Base-by-base conservation (phyloP, 2,113 vertebrate species). In the Equus przewalskii region DNA sequence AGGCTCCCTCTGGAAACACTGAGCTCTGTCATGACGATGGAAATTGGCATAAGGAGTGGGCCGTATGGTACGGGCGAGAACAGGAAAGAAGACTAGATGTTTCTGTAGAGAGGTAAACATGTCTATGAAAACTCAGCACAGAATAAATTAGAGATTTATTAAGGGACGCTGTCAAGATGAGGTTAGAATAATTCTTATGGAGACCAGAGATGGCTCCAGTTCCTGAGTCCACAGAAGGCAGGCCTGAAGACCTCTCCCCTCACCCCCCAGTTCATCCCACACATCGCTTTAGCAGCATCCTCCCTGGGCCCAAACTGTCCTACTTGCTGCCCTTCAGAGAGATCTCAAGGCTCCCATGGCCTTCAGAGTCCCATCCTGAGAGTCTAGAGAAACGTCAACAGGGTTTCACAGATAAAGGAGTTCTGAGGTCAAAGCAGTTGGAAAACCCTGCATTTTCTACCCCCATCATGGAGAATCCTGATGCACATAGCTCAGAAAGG, bases 71-170 rank as follows among this genome's bases (percentile, higher is more conserved):
- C 97, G 83, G 95, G 60, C 97, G 97, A 98, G 41, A 92, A 69
- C n/a, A 92, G 67, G 88, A 97, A 98, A 96, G 96, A 98, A 87
- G 95, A 95, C 46, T 92, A 97, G 94, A 97, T 95, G 94, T 97
- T 97, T 98, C 87, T 96, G 88, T 97, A 96, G 6, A 96, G 88
- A 98, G 98, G 98, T 97, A 98, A 98, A 98, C 98, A 97, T 87
- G 93, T 91, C 94, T 83, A 88, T 89, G 93, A 97, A 97, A 97
- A 91, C 90, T 98, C 14, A 41, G 82, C 96, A 89, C 82, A 83
- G 97, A 98, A 98, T 98, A 98, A 98, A 98, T 98, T 92, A 96
- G 95, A 97, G 92, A 89, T 60, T 95, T 98, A 98, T 98, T 95
- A 97, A 97, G 78, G 84, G 85, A 72, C 87, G 78, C 95, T 98